These are phyloP conservation scores for Scarus forsteni DNA, from an alignment of 2,797 vertebrate genomes.

Conservation along the genomic window DNA sequence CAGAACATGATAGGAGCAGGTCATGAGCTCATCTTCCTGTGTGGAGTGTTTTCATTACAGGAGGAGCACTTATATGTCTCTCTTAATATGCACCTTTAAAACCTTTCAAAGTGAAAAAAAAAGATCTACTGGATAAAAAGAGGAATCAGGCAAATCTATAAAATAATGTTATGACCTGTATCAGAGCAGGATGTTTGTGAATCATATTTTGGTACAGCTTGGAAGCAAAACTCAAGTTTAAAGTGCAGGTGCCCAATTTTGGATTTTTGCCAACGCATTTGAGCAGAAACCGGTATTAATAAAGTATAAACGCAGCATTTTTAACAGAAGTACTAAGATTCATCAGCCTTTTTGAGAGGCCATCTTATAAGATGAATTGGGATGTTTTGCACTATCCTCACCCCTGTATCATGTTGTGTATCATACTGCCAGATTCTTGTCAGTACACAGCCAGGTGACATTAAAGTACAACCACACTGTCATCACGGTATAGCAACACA, in stretches of 20 bases:
- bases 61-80: slow-evolving; percentile 27
- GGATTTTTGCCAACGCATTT: too few species aligned
- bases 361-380: too few species aligned
- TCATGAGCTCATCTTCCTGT: slow-evolving; percentile 20
- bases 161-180: background rate
- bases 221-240: background rate
- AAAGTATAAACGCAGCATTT: too few species aligned
- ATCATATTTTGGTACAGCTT: slow-evolving; percentile 2
- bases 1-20: background rate
- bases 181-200: background rate
- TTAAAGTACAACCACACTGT: too few species aligned
- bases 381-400: too few species aligned
- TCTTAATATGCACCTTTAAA: background rate
- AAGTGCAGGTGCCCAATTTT: background rate
- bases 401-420: too few species aligned
- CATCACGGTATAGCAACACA: too few species aligned
- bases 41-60: slow-evolving; percentile 12
- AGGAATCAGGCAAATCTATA: background rate
- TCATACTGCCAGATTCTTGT: too few species aligned
- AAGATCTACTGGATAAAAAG: background rate
- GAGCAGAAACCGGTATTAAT: too few species aligned
- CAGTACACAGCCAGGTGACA: too few species aligned
- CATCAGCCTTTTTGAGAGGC: too few species aligned
- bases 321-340: too few species aligned
- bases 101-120: background rate